Conservation (phyloP, 2,888 invertebrate genomes). For the Ditylenchus weischeri region DNA sequence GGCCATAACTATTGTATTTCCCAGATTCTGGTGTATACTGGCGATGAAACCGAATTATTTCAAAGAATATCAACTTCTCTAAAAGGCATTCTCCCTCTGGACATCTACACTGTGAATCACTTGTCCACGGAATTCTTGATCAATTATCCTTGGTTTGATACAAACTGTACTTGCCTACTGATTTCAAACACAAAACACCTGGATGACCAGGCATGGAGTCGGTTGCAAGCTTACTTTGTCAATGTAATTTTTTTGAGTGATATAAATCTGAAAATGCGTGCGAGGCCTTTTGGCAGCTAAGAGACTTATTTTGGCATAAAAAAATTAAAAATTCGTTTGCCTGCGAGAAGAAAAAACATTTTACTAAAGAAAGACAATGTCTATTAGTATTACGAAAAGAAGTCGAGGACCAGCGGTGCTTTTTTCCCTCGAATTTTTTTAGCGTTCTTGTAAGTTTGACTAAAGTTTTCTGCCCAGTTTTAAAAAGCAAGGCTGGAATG, state of each 20-base stretch:
- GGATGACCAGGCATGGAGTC: constrained; percentile 49
- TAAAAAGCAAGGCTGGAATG: too few species aligned
- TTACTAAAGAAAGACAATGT: too few species aligned
- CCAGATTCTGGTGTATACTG: constrained; percentile 52
- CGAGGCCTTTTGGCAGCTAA: too few species aligned
- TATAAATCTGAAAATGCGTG: too few species aligned
- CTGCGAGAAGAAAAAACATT: too few species aligned
- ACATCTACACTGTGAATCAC: constrained; percentile 50
- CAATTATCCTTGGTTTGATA: constrained; percentile 50
- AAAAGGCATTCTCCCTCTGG: constrained; percentile 39
- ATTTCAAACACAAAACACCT: constrained; percentile 51
- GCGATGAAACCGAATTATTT: constrained; percentile 41
- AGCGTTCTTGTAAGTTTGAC: too few species aligned
- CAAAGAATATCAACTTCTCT: constrained; percentile 38
- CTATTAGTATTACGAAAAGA: too few species aligned
- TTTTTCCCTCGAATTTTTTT: too few species aligned
- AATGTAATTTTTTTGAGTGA: constrained; percentile 37
- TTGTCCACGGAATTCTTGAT: constrained; percentile 42
- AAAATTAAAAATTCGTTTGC: too few species aligned
- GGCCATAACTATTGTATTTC: neutral
- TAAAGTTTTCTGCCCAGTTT: too few species aligned
- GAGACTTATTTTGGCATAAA: too few species aligned
- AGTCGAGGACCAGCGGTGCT: too few species aligned
- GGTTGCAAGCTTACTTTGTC: constrained; percentile 52
- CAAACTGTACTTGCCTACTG: constrained; percentile 47